Base-by-base conservation (phyloP, 2,888 invertebrate genomes). In the Digitonthophagus gazella region DNA sequence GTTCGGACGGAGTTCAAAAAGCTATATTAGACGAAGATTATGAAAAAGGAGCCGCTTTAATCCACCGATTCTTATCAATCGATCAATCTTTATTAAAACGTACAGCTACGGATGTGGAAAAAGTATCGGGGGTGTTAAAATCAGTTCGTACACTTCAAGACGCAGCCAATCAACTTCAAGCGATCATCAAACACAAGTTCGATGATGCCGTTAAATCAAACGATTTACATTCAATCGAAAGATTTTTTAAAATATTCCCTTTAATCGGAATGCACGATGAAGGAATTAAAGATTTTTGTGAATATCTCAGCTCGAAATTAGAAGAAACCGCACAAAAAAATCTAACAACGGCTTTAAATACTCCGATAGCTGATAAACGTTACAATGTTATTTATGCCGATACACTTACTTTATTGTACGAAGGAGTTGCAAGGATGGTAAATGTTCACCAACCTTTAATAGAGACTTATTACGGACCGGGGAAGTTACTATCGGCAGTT, bases 191-290 rank as follows among this genome's bases (percentile, higher is more conserved):
- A 64, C 87, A 86, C 66, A 91, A 95, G 79, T 97, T 98, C 81
- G 95, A 96, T 76, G 96, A 96, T 78, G 96, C 98, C 2, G 93
- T 97, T 0, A 88, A 89, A 68, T 90, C 89, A 65, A 93, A 94
- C 76, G 97, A 98, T 81, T 87, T 95, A 57, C 92, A 93, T 0
- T 93, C 93, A 0, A 93, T 98, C 15, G 97, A 98, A 80, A 86
- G 98, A 67, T 95, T 98, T 80, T 98, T 98, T 82, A 98, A 98
- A 83, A 91, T 99, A 78, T 99, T 98, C 83, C 98, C 99, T 0
- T 86, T 98, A 70, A 86, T 99, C 5, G 96, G 96, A 15, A 91
- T 95, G 83, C 94, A 97, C 71, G 90, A 92, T 56, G 93, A 95
- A 76, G 98, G 98, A 0, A 88, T 99, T 11, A 89, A 89, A 69